Base-by-base conservation (phyloP, 2,888 invertebrate genomes). In the Lysandra coridon region DNA sequence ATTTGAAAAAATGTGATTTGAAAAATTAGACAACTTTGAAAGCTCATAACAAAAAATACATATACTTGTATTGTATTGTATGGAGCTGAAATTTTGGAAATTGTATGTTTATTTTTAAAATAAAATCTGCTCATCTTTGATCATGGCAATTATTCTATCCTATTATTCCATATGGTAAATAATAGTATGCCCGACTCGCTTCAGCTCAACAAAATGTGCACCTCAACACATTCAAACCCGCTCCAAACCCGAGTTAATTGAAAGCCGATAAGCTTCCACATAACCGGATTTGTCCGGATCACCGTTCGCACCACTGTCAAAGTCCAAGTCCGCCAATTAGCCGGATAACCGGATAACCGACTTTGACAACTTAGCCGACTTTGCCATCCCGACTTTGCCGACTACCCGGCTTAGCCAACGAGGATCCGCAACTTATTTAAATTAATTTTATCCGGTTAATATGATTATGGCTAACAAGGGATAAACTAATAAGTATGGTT, bases 311-410 rank as follows among this genome's bases (percentile, higher is more conserved):
- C 30, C 57, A 76, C 53, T 44, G 49, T 75, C 53, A 53, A 76
- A 76, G 76, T 53, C 33, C 14, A 23, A 12, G 30, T 14, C 73
- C 49, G 44, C 49, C 23, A 75, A 75, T 75, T 75, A 75, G 10
- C 75, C 75, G 75, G 49, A 75, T 75, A 30, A 75, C 74, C 74
- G 74, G 40, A 74, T 74, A 74, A 44, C 74, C 74, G n/a, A 74
- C 49, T 74, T 44, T 44, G 44, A 23, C 40, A 74, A 74, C 74
- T 74, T 73, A 17, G n/a, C n/a, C n/a, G 40, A 44, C 17, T 40
- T 44, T 23, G 40, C n/a, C 44, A 23, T 30, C 75, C 44, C 49
- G 75, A 75, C 44, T 75, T 75, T 69, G 69, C 33, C 33, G 30
- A 69, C 64, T 23, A 30, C 10, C 64, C 30, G 23, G 10, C 64